phyloP scores from a whole-genome alignment of 2,113 vertebrate species.

The Felis catus region DNA sequence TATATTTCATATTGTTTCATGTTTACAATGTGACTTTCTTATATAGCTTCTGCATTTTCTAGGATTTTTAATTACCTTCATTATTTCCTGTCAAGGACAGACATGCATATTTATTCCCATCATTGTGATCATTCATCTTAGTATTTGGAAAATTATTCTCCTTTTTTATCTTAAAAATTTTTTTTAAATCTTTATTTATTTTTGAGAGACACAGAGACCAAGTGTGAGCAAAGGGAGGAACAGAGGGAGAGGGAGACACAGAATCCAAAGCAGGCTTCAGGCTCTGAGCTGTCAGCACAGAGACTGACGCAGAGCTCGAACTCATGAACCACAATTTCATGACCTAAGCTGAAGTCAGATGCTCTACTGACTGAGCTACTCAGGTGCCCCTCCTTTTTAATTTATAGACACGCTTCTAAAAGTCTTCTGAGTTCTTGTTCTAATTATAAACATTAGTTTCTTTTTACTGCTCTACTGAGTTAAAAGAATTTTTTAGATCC shows the following conservation, averaged over 20 bases:
- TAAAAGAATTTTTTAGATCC: not conserved
- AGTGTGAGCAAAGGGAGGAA: too few species aligned
- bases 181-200: too few species aligned
- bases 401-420: not conserved
- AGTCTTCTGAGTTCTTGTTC: not conserved
- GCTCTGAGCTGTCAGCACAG: too few species aligned
- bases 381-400: not conserved
- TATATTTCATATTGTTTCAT: not conserved
- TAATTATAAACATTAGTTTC: conserved; percentile 19
- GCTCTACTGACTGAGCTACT: too few species aligned
- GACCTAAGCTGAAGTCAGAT: too few species aligned
- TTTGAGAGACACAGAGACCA: too few species aligned
- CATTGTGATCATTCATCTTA: not conserved
- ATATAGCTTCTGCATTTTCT: not conserved
- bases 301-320: too few species aligned
- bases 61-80: not conserved
- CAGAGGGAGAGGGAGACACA: too few species aligned
- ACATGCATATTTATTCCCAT: not conserved
- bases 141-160: conserved; percentile 8
- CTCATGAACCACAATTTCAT: too few species aligned
- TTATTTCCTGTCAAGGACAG: conserved; percentile 31
- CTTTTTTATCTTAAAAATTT: not conserved
- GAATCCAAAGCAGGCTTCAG: too few species aligned
- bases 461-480: not conserved
- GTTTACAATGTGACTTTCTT: not conserved